Conservation (phyloP, 2,797 vertebrate genomes). For the Peromyscus aztecus region DNA sequence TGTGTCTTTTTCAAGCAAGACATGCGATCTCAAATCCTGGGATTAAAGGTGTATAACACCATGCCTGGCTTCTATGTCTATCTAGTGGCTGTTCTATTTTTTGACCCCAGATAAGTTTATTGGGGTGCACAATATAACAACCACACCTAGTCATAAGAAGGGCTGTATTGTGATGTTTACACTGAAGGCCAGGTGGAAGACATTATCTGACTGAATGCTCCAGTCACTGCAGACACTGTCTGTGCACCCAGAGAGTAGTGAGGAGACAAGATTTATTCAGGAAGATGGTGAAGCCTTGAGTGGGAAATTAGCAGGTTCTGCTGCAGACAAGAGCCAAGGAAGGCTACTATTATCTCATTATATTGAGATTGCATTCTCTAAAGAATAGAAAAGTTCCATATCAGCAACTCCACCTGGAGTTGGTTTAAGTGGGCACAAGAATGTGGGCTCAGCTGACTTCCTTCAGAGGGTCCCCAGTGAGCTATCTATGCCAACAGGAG, state of each 20-base stretch:
- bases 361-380: background rate
- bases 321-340: background rate
- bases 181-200: background rate
- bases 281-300: background rate
- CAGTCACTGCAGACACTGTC: background rate
- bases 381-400: background rate
- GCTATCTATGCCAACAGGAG: background rate
- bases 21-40: too few relatives aligned
- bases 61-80: too few relatives aligned
- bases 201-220: background rate
- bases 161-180: background rate
- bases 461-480: background rate
- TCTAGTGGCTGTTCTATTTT: too few relatives aligned
- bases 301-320: background rate
- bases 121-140: too few relatives aligned
- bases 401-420: background rate
- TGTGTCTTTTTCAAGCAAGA: too few relatives aligned
- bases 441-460: background rate
- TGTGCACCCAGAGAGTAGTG: accelerated
- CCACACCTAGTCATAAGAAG: background rate
- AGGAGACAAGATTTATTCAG: background rate
- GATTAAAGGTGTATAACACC: too few relatives aligned
- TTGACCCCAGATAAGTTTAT: too few relatives aligned
- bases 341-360: background rate
- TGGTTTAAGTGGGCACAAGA: background rate